A percentile compares a stretch with the other conserved stretches of the same genome.
Evolutionary conservation across 2,888 invertebrate genomes (phyloP).

Genomic region (Protodeltote pygarga): DNA sequence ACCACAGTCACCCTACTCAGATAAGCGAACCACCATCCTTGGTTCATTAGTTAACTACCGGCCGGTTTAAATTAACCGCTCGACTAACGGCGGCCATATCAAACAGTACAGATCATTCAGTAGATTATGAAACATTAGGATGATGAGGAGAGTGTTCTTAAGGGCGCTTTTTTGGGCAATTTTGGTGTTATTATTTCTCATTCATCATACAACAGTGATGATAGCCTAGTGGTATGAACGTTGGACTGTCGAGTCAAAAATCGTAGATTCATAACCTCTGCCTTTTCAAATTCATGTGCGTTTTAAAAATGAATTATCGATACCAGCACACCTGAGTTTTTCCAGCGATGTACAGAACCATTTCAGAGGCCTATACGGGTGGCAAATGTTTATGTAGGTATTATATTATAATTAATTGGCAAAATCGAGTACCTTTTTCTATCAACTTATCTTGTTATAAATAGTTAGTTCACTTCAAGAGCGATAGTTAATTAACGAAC

Average conservation of each 20-base stretch:
- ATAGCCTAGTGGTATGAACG: too few relatives aligned
- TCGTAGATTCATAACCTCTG: neutral
- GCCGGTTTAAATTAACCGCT: slow-evolving; percentile 45
- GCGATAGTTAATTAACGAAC: slow-evolving; percentile 1
- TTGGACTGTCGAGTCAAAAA: neutral
- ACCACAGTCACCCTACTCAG: slow-evolving; percentile 19
- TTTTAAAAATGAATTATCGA: neutral
- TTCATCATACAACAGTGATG: too few relatives aligned
- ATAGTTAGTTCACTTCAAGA: too few relatives aligned
- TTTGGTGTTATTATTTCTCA: too few relatives aligned
- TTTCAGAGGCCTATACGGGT: too few relatives aligned
- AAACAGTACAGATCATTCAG: slow-evolving; percentile 29
- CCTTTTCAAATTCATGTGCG: neutral
- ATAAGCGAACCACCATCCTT: slow-evolving; percentile 32
- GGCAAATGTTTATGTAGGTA: too few relatives aligned
- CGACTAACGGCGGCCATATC: slow-evolving; percentile 25
- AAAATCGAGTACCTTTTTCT: too few relatives aligned
- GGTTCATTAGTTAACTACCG: slow-evolving; percentile 48
- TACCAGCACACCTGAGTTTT: too few relatives aligned
- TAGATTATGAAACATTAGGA: slow-evolving; percentile 29
- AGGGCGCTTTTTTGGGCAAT: neutral
- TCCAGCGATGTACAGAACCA: too few relatives aligned
- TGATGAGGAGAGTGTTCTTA: neutral
- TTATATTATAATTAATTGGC: too few relatives aligned
- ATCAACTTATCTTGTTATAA: too few relatives aligned